A percentile compares a stretch with the other conserved stretches of the same genome.
Conservation (phyloP, 2,888 invertebrate species). For the Metacarcinus magister region DNA sequence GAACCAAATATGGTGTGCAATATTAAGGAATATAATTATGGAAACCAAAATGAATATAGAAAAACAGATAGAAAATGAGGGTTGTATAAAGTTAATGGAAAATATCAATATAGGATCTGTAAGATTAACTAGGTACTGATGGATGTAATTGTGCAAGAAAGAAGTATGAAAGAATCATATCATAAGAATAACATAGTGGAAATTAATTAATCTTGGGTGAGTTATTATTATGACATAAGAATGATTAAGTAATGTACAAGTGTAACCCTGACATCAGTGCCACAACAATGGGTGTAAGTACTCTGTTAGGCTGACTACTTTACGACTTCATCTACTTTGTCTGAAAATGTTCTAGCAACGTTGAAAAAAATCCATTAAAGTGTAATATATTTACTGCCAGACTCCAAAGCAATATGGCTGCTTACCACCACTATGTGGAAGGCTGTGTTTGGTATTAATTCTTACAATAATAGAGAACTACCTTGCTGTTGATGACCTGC, state of each 20-base stretch:
- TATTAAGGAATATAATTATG: constrained; percentile 12
- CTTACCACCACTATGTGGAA: background rate
- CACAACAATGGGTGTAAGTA: background rate
- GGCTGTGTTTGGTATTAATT: constrained; percentile 8
- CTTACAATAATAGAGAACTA: background rate
- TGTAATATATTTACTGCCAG: constrained; percentile 27
- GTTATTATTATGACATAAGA: background rate
- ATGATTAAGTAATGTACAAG: background rate
- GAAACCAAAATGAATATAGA: background rate
- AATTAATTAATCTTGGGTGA: background rate
- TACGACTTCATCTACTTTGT: constrained; percentile 32
- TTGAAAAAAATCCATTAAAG: background rate
- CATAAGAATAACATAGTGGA: background rate
- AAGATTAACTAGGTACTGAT: background rate
- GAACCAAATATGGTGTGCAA: background rate
- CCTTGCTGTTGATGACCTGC: background rate
- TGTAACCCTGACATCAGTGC: background rate
- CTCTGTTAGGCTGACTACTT: background rate
- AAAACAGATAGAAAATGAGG: constrained; percentile 1
- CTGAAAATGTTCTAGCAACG: background rate
- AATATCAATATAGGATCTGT: background rate
- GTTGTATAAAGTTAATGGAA: constrained; percentile 19
- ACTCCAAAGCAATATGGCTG: background rate
- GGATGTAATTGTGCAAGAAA: background rate
- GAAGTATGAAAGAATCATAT: background rate